phyloP scores from a whole-genome alignment of 1,140 invertebrate species.

The Penaeus chinensis region DNA sequence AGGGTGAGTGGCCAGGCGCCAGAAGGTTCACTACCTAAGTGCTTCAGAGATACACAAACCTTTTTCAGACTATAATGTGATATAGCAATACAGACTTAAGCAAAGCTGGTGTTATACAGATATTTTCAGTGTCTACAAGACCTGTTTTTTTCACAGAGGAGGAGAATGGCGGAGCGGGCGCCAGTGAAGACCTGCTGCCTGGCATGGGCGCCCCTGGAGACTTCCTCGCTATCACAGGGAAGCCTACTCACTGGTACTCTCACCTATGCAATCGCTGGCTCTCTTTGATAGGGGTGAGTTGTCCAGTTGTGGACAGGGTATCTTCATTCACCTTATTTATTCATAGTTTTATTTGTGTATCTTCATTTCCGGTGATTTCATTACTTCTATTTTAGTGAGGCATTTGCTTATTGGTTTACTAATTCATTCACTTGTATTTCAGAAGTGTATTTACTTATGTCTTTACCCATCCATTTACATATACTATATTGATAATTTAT shows the following conservation, averaged over 20 bases:
- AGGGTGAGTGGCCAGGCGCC: conserved; percentile 17
- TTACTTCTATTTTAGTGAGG: background rate
- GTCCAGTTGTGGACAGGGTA: background rate
- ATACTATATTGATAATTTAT: no score
- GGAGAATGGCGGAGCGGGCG: conserved; percentile 35
- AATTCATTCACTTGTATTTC: background rate
- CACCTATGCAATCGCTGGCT: conserved; percentile 93
- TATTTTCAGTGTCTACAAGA: no score
- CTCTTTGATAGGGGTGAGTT: conserved; percentile 86
- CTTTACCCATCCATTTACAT: no score
- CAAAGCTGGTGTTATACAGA: no score
- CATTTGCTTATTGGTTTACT: background rate
- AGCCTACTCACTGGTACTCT: conserved; percentile 94
- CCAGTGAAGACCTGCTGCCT: background rate
- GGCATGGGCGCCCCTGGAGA: background rate
- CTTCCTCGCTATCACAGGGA: conserved; percentile 79
- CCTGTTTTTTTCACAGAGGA: background rate
- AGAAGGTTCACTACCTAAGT: background rate
- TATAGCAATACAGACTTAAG: conserved; percentile 17
- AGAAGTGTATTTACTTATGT: no score
- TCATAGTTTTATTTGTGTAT: no score
- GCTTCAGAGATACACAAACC: background rate
- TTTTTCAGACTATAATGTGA: conserved; percentile 1
- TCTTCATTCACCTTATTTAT: background rate
- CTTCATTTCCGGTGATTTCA: conserved; percentile 6